Conservation (phyloP, 2,888 invertebrate species). For the Altica lythri region DNA sequence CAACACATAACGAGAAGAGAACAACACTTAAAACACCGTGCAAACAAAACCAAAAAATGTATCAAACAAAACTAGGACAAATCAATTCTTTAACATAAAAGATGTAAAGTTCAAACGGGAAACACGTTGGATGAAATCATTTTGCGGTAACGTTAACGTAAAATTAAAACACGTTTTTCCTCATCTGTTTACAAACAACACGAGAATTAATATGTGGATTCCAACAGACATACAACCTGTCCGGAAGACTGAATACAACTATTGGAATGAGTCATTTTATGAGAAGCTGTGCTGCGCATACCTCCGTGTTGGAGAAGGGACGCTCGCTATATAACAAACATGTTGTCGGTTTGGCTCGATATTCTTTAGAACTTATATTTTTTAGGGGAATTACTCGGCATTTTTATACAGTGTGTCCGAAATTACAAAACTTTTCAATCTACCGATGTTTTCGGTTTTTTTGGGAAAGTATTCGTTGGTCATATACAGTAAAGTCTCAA, state of each 20-base stretch:
- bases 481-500: too few species aligned
- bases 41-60: constrained; percentile 10
- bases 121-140: constrained; percentile 5
- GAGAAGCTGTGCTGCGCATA: constrained; percentile 35
- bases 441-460: too few species aligned
- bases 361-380: too few species aligned
- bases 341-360: constrained; percentile 23
- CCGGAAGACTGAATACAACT: constrained; percentile 29
- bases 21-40: constrained; percentile 11
- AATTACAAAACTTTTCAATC: too few species aligned
- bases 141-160: constrained; percentile 6
- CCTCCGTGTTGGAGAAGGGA: constrained; percentile 33
- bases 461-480: too few species aligned
- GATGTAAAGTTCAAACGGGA: neutral
- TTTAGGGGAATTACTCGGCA: too few species aligned
- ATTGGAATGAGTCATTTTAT: constrained; percentile 38
- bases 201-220: constrained; percentile 25
- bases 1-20: constrained; percentile 16
- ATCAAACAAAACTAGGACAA: constrained; percentile 13
- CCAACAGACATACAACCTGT: constrained; percentile 23
- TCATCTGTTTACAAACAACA: constrained; percentile 36
- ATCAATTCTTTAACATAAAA: constrained; percentile 17
- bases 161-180: constrained; percentile 32
- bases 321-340: too few species aligned
- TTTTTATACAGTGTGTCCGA: too few species aligned